These are phyloP conservation scores for Leiothrix lutea DNA, from an alignment of 2,113 vertebrate species.

Conservation along the genomic window DNA sequence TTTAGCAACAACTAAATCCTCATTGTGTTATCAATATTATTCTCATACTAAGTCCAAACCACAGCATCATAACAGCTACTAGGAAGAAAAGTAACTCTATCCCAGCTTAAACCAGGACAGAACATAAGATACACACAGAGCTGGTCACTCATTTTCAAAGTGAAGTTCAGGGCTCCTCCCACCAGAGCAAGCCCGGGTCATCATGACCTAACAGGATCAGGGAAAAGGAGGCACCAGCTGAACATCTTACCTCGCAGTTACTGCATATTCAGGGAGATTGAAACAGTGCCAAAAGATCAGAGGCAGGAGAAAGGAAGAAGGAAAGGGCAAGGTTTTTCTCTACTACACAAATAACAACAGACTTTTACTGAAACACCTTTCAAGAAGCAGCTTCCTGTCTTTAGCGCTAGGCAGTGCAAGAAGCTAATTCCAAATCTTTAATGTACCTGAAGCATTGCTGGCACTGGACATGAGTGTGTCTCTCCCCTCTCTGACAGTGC, in stretches of 20 bases:
- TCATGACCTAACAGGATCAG: neutral
- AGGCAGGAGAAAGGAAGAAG: neutral
- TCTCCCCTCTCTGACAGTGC: neutral
- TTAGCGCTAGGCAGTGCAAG: neutral
- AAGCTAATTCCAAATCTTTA: neutral
- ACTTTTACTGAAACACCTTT: neutral
- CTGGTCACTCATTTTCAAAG: neutral
- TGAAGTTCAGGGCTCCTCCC: neutral
- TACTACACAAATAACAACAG: neutral
- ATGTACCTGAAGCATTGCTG: fast-evolving
- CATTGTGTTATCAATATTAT: neutral
- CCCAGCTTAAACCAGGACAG: neutral
- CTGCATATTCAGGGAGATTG: neutral
- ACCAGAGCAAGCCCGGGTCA: neutral
- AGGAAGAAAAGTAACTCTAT: neutral
- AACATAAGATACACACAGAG: neutral
- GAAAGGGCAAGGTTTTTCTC: neutral
- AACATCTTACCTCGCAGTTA: neutral
- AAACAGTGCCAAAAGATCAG: neutral
- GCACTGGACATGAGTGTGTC: neutral
- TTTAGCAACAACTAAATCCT: neutral
- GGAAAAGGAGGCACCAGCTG: neutral
- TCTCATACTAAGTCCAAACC: neutral
- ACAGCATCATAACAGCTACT: neutral
- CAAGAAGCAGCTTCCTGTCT: neutral